Percentiles rank a stretch among this genome's conserved stretches.
These are phyloP conservation scores for Mirounga angustirostris DNA, from an alignment of 2,113 vertebrate species.

Conservation along the genomic window DNA sequence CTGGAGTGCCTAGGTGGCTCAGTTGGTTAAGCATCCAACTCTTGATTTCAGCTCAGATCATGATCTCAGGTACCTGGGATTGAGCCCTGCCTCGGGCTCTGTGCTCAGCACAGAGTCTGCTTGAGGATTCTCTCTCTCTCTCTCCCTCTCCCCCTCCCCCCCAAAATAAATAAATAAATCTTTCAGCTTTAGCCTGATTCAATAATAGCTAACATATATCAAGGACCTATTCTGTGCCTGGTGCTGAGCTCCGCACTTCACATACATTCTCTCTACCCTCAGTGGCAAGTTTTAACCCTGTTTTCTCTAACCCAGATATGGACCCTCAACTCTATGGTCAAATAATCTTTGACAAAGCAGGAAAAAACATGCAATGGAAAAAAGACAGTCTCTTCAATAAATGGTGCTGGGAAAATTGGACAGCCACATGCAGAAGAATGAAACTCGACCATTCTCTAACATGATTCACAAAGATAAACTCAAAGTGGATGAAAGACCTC, in stretches of 20 bases:
- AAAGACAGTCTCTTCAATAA: too few species aligned
- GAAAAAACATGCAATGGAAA: too few species aligned
- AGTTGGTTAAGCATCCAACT: background rate
- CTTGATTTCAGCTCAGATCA: background rate
- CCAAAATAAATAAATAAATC: background rate
- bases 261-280: background rate
- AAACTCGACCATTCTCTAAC: too few species aligned
- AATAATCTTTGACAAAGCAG: too few species aligned
- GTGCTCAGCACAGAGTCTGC: background rate
- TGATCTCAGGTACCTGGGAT: background rate
- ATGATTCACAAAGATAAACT: too few species aligned
- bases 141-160: background rate
- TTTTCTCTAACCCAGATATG: background rate
- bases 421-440: too few species aligned
- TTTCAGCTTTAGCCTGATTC: background rate
- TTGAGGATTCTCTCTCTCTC: background rate
- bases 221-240: background rate
- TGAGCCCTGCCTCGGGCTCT: background rate
- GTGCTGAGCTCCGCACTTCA: background rate
- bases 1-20: background rate
- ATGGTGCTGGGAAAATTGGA: too few species aligned
- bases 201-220: too few species aligned
- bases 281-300: background rate
- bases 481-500: too few species aligned
- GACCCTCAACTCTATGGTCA: too few species aligned